Evolutionary conservation across 2,113 vertebrate genomes (phyloP).

Genomic region (Campylomormyrus numenius): DNA sequence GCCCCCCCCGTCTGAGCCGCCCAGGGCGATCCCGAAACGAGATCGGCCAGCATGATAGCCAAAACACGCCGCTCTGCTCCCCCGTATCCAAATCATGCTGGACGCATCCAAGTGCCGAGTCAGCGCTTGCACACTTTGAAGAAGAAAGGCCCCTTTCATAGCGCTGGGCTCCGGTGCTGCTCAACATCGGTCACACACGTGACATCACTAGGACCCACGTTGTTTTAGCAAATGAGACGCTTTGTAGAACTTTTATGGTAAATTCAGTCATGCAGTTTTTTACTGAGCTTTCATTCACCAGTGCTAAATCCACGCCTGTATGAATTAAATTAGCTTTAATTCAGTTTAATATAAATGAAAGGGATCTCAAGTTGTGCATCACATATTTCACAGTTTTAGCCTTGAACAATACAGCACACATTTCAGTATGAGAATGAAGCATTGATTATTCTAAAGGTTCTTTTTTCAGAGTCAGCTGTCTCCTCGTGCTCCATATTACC

Average conservation of each 20-base stretch:
- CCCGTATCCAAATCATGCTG: background rate
- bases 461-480: background rate
- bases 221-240: background rate
- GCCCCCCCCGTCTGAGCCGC: background rate
- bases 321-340: background rate
- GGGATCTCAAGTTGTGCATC: background rate
- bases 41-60: background rate
- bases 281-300: background rate
- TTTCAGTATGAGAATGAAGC: background rate
- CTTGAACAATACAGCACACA: background rate
- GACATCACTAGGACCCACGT: background rate
- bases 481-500: background rate
- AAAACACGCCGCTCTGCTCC: background rate
- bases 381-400: background rate
- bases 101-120: background rate
- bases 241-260: background rate
- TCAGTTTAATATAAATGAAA: background rate
- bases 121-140: background rate
- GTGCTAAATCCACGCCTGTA: background rate
- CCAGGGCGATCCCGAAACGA: background rate
- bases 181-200: background rate
- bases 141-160: slow-evolving; percentile 10
- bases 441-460: background rate
- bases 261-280: background rate
- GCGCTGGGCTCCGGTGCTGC: background rate